Percentiles rank a stretch among this genome's conserved stretches.
phyloP scores from a whole-genome alignment of 2,888 invertebrate genomes.

The Acrobasis consociella region DNA sequence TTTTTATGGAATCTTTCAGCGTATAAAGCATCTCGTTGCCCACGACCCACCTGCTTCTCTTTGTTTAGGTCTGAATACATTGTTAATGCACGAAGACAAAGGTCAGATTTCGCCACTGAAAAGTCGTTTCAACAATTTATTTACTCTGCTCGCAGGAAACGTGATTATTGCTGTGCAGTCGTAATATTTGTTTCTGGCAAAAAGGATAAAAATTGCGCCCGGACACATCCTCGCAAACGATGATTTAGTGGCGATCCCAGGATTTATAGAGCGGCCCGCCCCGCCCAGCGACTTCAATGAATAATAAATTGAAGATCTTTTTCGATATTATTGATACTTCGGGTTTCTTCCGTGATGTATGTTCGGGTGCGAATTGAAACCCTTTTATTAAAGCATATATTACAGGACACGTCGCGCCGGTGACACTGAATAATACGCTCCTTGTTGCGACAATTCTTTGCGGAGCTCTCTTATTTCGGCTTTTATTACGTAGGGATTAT shows the following conservation, averaged over 20 bases:
- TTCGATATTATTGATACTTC: slow-evolving; percentile 76
- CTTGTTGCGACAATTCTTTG: slow-evolving; percentile 74
- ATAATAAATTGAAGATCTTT: slow-evolving; percentile 79
- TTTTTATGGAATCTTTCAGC: slow-evolving; percentile 77
- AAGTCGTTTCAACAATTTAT: slow-evolving; percentile 17
- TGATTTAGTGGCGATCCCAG: slow-evolving; percentile 74
- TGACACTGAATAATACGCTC: slow-evolving; percentile 80
- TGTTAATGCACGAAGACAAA: slow-evolving; percentile 55
- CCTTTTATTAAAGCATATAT: slow-evolving; percentile 83
- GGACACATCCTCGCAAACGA: slow-evolving; percentile 64
- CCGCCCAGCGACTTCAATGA: slow-evolving; percentile 72
- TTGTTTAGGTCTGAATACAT: slow-evolving; percentile 68
- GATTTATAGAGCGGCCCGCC: slow-evolving; percentile 70
- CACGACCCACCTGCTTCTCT: slow-evolving; percentile 64
- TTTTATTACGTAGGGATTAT: slow-evolving; percentile 74
- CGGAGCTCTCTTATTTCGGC: slow-evolving; percentile 64
- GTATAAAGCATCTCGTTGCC: slow-evolving; percentile 44
- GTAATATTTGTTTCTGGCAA: slow-evolving; percentile 55
- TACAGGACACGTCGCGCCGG: slow-evolving; percentile 71
- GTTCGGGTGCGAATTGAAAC: slow-evolving; percentile 76
- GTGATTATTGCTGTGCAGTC: slow-evolving; percentile 46
- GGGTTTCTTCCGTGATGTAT: slow-evolving; percentile 73
- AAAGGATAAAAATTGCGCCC: slow-evolving; percentile 61
- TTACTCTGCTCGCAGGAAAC: slow-evolving; percentile 24
- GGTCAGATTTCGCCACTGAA: slow-evolving; percentile 38